These are phyloP conservation scores for Hylia prasina DNA, from an alignment of 2,113 vertebrate species.

Conservation along the genomic window DNA sequence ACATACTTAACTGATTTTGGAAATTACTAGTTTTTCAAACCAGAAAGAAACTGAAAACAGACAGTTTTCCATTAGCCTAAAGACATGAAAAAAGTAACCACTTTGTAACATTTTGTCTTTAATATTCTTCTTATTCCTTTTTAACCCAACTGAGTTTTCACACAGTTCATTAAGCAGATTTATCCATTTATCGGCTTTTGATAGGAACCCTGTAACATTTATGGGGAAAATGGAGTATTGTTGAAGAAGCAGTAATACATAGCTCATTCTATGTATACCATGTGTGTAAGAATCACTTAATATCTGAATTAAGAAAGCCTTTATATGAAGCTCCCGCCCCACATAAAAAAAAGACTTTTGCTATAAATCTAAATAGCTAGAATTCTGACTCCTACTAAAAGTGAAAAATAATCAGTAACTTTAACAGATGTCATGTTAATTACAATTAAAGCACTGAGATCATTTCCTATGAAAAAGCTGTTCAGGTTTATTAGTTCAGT, in stretches of 20 bases:
- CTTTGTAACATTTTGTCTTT: background rate
- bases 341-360: background rate
- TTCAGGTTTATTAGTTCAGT: background rate
- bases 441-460: constrained; percentile 11
- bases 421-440: background rate
- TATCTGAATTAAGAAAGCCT: background rate
- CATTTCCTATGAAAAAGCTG: background rate
- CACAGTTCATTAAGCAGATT: background rate
- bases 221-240: background rate
- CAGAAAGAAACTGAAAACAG: background rate
- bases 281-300: background rate
- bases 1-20: background rate
- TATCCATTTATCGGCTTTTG: background rate
- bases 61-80: background rate
- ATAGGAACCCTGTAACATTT: background rate
- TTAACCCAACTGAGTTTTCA: background rate
- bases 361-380: background rate
- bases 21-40: background rate
- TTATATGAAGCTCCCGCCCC: background rate
- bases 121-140: background rate
- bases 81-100: background rate
- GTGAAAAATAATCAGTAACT: background rate
- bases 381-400: background rate
- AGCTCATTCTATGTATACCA: background rate
- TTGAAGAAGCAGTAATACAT: background rate